Conservation (phyloP, 1,140 invertebrate genomes). For the Sipha flava region DNA sequence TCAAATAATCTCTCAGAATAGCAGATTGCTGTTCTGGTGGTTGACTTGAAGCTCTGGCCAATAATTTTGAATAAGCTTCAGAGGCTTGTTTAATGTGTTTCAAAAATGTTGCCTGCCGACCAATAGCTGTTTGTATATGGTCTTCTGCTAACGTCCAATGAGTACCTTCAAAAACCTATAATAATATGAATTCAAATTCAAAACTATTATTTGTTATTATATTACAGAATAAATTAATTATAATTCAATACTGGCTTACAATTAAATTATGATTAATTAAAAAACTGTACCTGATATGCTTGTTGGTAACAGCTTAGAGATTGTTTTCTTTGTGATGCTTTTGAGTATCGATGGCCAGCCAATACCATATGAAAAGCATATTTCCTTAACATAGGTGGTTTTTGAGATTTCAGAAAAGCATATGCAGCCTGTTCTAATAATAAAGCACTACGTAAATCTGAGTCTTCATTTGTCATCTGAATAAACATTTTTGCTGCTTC, state of each 20-base stretch:
- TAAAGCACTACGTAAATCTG: constrained; percentile 79
- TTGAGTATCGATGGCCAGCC: constrained; percentile 84
- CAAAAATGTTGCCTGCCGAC: constrained; percentile 73
- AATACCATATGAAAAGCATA: constrained; percentile 96
- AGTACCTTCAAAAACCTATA: constrained; percentile 66
- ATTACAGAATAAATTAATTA: neutral
- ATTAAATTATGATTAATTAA: neutral
- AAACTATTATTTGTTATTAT: neutral
- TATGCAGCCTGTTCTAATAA: constrained; percentile 91
- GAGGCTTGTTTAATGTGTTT: constrained; percentile 66
- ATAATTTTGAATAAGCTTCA: constrained; percentile 66
- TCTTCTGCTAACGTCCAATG: constrained; percentile 87
- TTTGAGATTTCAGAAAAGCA: constrained; percentile 68
- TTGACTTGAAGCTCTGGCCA: constrained; percentile 67
- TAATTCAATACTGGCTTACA: neutral
- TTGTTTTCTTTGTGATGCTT: constrained; percentile 83
- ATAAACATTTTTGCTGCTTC: constrained; percentile 90
- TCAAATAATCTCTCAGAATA: constrained; percentile 80
- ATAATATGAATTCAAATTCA: neutral
- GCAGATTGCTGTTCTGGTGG: constrained; percentile 67
- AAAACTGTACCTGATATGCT: constrained; percentile 64
- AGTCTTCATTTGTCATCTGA: constrained; percentile 90
- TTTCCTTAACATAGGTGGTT: constrained; percentile 71
- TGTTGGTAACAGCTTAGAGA: constrained; percentile 84
- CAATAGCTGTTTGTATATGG: constrained; percentile 90